Evolutionary conservation across 2,888 invertebrate genomes (phyloP), one percentile per base, ranked within the genome.

Genomic region (Agriopis aurantiaria): DNA sequence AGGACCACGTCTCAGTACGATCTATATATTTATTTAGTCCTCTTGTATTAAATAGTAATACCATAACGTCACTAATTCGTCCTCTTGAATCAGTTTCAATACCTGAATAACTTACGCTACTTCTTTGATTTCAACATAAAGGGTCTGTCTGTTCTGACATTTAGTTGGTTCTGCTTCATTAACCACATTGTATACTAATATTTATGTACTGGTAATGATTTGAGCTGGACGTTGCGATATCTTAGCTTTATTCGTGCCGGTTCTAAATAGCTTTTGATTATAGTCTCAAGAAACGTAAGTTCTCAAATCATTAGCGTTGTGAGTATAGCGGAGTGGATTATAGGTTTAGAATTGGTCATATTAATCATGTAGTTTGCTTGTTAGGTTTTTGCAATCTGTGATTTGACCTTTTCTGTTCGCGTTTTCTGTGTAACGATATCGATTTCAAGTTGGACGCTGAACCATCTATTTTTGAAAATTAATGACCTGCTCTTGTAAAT

Each of bases 81-180:
- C 17, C 10, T 9, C 14, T 52, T 52, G 33, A 3, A 8, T 55
- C 53, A 55, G 40, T 55, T 40, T 8, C 14, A 51, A n/a, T 7
- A 51, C 7, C 3, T 51, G 14, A 7, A n/a, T n/a, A 17, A 17
- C 0, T 51, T 51, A 1, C 11, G 5, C 48, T 14, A 51, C 14
- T 51, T 51, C 14, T 51, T 14, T 17, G 67, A 73, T 75, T 78
- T 75, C 77, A 68, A 70, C 63, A 67, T 59, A 60, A 72, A 71
- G 57, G 61, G 65, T 59, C 62, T 70, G 68, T 71, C 59, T 46
- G 63, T 70, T 72, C 55, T 58, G 69, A 63, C 58, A 68, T 72
- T 66, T 66, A 40, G 33, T 66, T 53, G 33, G 73, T 73, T 73
- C 69, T 71, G 73, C 72, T 72, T 76, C 76, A 71, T 77, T 75